A percentile compares a stretch with the other conserved stretches of the same genome.
Evolutionary conservation across 1,140 invertebrate species (phyloP).

Genomic region (Saccostrea cuccullata): DNA sequence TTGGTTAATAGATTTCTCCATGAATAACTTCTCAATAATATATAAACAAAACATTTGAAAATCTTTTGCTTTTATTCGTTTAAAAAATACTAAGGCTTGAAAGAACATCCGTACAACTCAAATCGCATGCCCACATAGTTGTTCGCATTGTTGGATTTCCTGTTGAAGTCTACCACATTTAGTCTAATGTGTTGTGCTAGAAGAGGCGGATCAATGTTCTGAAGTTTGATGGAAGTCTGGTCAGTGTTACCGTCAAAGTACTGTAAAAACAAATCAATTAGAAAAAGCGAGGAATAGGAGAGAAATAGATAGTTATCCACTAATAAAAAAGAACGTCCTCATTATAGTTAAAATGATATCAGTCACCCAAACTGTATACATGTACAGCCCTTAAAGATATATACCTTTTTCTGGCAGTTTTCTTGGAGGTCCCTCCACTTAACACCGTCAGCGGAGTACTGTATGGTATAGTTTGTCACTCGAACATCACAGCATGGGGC

Average conservation of each 20-base stretch:
- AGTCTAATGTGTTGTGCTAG: constrained; percentile 13
- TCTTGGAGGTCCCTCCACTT: constrained; percentile 24
- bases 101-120: constrained; percentile 40
- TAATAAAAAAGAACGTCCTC: too few relatives aligned
- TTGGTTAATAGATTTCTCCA: background rate
- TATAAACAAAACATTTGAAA: background rate
- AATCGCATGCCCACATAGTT: constrained; percentile 45
- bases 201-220: constrained; percentile 23
- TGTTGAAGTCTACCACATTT: constrained; percentile 36
- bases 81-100: background rate
- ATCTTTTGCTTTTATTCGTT: background rate
- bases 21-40: too few relatives aligned
- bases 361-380: too few relatives aligned
- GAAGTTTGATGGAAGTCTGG: background rate
- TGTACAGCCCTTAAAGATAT: background rate
- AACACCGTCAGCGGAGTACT: background rate
- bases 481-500: constrained; percentile 48
- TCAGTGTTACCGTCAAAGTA: background rate
- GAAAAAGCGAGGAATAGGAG: too few relatives aligned
- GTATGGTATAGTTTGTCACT: constrained; percentile 42
- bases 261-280: background rate
- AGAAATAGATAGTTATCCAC: too few relatives aligned
- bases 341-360: too few relatives aligned
- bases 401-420: background rate
- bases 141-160: constrained; percentile 15